A percentile compares a stretch with the other conserved stretches of the same genome.
These are phyloP conservation scores for Turritopsis rubra DNA, from an alignment of 30 jellyfish, hydroid and myxozoan species.

Conservation along the genomic window DNA sequence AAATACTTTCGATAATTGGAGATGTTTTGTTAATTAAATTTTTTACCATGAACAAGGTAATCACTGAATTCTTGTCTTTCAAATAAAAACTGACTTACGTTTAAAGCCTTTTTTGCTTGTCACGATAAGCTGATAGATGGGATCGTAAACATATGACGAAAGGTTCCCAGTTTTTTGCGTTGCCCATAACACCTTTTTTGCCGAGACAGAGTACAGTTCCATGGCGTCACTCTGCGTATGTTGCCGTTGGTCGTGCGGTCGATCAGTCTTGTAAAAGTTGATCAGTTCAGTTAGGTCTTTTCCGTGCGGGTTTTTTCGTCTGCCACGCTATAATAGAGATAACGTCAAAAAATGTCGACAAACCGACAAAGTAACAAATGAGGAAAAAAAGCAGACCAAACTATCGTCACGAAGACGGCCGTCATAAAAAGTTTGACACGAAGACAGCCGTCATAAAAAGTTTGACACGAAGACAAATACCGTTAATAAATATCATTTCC, in stretches of 20 bases:
- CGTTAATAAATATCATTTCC: not conserved
- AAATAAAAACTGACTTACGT: not conserved
- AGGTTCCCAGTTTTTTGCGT: not conserved
- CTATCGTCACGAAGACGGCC: not conserved
- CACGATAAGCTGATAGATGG: not conserved
- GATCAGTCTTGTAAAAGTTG: not conserved
- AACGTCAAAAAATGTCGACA: no score
- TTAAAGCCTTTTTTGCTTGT: not conserved
- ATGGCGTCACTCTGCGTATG: not conserved
- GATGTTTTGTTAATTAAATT: not conserved
- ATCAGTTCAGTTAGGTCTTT: not conserved
- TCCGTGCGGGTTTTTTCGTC: not conserved
- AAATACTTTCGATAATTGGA: not conserved
- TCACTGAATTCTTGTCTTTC: no score
- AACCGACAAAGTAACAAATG: not conserved
- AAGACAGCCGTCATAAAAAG: not conserved
- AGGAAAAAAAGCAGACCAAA: not conserved
- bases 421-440: not conserved
- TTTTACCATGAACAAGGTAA: not conserved
- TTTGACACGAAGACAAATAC: not conserved
- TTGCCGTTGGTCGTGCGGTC: not conserved
- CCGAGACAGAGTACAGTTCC: not conserved
- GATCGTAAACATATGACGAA: not conserved
- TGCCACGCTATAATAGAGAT: not conserved
- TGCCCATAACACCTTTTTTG: not conserved